These are phyloP conservation scores for Peromyscus maniculatus DNA, from an alignment of 2,113 vertebrate species.

Conservation along the genomic window DNA sequence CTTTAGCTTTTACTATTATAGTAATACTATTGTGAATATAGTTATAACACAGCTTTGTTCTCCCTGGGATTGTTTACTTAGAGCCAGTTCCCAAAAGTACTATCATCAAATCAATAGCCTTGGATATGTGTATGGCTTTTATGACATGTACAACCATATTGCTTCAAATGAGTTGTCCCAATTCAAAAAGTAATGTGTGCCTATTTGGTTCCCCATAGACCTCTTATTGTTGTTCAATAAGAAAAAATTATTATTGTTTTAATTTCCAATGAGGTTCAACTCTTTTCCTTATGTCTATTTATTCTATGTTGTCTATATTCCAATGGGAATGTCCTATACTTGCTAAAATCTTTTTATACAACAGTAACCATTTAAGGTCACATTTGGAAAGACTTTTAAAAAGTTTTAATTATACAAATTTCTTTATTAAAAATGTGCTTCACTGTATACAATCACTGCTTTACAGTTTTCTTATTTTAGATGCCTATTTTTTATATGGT, in stretches of 20 bases:
- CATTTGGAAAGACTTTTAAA: slow-evolving; percentile 45
- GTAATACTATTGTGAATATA: slow-evolving; percentile 31
- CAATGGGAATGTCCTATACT: not conserved
- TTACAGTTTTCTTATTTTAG: not conserved
- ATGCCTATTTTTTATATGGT: slow-evolving; percentile 59
- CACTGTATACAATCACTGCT: slow-evolving; percentile 4
- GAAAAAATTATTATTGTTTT: slow-evolving; percentile 59
- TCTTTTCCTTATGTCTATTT: slow-evolving; percentile 35
- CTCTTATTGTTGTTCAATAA: slow-evolving; percentile 39
- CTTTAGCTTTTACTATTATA: slow-evolving; percentile 50
- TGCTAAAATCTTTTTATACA: slow-evolving; percentile 40
- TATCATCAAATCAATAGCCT: slow-evolving; percentile 36
- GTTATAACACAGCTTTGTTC: slow-evolving; percentile 15
- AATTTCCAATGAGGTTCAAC: slow-evolving; percentile 31
- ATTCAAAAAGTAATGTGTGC: slow-evolving; percentile 46
- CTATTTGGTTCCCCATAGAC: not conserved
- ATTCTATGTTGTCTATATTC: not conserved
- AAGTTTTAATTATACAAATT: slow-evolving; percentile 32
- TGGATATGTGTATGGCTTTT: slow-evolving; percentile 28
- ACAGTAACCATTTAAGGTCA: slow-evolving; percentile 35
- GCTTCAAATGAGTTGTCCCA: slow-evolving; percentile 49
- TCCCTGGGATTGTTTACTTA: slow-evolving; percentile 51
- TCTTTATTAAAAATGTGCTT: slow-evolving; percentile 40
- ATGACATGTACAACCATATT: slow-evolving; percentile 9
- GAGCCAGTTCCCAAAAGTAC: not conserved